These are phyloP conservation scores for Lamellibrachia luymesi DNA, from an alignment of 1,140 invertebrate species.

Conservation along the genomic window DNA sequence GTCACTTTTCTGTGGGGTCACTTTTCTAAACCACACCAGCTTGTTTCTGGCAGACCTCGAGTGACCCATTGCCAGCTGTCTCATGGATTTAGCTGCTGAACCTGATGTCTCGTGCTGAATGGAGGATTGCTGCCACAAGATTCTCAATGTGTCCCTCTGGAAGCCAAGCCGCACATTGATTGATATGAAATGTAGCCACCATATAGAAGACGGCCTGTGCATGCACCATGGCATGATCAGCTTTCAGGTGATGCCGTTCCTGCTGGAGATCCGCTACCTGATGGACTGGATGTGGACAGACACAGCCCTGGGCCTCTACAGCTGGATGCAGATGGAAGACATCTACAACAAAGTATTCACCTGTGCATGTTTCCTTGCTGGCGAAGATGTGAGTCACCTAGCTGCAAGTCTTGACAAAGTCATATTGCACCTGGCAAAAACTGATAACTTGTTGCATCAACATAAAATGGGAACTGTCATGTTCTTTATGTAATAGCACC, in stretches of 20 bases:
- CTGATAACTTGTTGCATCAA: constrained; percentile 95
- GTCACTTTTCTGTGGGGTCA: too few species aligned
- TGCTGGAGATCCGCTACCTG: constrained; percentile 91
- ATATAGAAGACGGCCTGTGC: too few species aligned
- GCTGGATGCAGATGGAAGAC: constrained; percentile 99
- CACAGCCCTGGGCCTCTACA: constrained; percentile 94
- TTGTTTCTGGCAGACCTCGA: too few species aligned
- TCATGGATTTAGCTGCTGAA: too few species aligned
- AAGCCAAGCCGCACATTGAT: too few species aligned
- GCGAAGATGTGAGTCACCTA: constrained; percentile 66
- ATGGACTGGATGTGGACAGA: constrained; percentile 99
- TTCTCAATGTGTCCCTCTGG: too few species aligned
- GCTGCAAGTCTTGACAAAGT: neutral
- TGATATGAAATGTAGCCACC: too few species aligned
- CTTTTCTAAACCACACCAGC: too few species aligned
- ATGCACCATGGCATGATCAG: constrained; percentile 55
- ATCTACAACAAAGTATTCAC: constrained; percentile 95
- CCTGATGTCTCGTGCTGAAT: too few species aligned
- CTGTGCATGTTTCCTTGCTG: constrained; percentile 86
- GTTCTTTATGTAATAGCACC: constrained; percentile 50
- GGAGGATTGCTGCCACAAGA: too few species aligned
- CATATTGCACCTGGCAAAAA: constrained; percentile 95
- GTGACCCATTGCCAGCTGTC: too few species aligned
- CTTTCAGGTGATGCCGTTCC: constrained; percentile 92
- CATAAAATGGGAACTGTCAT: constrained; percentile 99